These are phyloP conservation scores for Euura lappo DNA, from an alignment of 1,140 invertebrate species.

Conservation along the genomic window DNA sequence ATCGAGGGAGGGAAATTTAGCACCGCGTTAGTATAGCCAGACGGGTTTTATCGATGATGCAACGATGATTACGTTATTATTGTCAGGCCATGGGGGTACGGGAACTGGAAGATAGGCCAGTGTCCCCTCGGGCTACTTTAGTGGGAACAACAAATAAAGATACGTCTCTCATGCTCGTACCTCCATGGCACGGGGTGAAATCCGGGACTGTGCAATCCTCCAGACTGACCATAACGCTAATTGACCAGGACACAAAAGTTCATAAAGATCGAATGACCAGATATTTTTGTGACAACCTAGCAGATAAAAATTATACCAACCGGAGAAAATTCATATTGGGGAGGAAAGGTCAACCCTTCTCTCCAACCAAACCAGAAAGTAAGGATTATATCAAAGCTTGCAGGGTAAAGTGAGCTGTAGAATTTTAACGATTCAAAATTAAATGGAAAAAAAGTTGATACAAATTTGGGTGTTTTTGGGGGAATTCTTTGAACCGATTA, in stretches of 20 bases:
- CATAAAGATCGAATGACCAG: constrained; percentile 7
- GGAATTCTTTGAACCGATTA: no score
- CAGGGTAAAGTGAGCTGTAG: no score
- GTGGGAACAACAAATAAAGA: constrained; percentile 11
- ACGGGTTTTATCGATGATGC: neutral
- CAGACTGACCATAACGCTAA: neutral
- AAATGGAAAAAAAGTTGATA: no score
- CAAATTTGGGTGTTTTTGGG: no score
- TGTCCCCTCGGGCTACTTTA: constrained; percentile 10
- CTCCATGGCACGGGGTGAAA: neutral
- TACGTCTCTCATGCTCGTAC: neutral
- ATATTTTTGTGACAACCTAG: constrained; percentile 9
- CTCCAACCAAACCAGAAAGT: no score
- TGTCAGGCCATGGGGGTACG: neutral
- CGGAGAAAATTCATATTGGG: no score
- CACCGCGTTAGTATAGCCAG: neutral
- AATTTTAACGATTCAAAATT: no score
- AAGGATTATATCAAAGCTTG: no score
- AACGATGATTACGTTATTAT: neutral
- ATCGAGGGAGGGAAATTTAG: no score
- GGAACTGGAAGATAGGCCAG: neutral
- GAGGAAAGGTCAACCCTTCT: no score
- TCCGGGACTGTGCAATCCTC: no score
- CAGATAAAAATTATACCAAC: no score
- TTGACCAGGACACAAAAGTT: constrained; percentile 11